These are phyloP conservation scores for Neofelis nebulosa DNA, from an alignment of 2,113 vertebrate genomes.

Conservation along the genomic window DNA sequence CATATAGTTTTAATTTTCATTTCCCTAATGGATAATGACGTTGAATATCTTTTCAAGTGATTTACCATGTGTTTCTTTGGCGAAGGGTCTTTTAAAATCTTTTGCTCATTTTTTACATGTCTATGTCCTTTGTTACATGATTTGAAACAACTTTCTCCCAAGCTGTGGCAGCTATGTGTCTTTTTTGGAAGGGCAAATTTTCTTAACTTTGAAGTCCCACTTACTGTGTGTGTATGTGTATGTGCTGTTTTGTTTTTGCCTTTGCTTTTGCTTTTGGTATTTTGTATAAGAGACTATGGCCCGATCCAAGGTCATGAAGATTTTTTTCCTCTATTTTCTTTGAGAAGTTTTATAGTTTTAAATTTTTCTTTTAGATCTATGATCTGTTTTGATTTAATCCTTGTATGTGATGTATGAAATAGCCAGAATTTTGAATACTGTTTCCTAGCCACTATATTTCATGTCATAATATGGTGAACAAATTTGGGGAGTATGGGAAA, in stretches of 20 bases:
- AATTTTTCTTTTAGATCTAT: background rate
- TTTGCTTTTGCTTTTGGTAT: background rate
- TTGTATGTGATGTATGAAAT: background rate
- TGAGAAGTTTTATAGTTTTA: background rate
- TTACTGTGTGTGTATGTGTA: background rate
- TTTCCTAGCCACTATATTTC: background rate
- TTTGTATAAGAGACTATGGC: background rate
- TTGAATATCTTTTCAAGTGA: background rate
- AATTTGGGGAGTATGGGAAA: background rate
- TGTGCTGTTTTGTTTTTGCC: background rate
- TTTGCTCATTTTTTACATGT: background rate
- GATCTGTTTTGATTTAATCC: background rate
- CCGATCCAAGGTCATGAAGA: background rate
- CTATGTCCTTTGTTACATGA: background rate
- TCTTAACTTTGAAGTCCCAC: background rate
- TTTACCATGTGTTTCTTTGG: background rate
- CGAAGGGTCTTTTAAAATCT: background rate
- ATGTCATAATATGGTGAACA: background rate
- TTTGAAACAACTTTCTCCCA: background rate
- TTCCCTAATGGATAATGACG: background rate
- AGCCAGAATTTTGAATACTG: background rate
- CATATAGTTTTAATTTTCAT: background rate
- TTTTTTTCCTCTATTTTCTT: background rate
- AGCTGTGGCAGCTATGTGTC: background rate
- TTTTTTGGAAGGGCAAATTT: background rate